Percentiles rank a stretch among this genome's conserved stretches.
Conservation (phyloP, 2,113 vertebrate species). For the Parotia lawesii region DNA sequence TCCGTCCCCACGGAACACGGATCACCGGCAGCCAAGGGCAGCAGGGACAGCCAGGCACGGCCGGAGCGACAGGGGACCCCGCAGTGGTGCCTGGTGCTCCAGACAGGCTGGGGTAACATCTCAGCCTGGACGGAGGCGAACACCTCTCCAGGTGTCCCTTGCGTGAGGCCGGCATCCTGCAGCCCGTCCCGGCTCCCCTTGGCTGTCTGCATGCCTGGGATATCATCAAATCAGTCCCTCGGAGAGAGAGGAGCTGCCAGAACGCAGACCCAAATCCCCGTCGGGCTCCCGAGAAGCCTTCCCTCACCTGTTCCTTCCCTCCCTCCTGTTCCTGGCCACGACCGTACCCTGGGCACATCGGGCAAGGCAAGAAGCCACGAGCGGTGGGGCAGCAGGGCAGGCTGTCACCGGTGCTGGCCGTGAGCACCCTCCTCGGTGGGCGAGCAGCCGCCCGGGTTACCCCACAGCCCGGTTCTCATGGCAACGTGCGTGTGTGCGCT, state of each 20-base stretch:
- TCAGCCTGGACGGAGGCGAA: not conserved
- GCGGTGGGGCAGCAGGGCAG: accelerated
- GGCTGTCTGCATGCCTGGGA: not conserved
- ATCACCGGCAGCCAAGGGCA: not conserved
- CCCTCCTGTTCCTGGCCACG: not conserved
- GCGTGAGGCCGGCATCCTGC: not conserved
- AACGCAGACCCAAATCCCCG: not conserved
- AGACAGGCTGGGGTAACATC: not conserved
- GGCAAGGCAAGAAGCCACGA: not conserved
- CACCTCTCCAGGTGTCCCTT: not conserved
- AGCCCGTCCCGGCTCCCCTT: not conserved
- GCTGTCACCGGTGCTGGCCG: accelerated
- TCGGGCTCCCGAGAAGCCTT: not conserved
- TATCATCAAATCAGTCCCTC: not conserved
- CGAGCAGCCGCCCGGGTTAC: accelerated
- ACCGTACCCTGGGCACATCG: accelerated
- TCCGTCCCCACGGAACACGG: not conserved
- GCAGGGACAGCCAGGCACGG: not conserved
- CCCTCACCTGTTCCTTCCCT: not conserved
- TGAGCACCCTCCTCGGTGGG: not conserved
- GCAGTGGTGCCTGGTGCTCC: accelerated
- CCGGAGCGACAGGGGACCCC: accelerated
- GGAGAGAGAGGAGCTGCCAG: not conserved
- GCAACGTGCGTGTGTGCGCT: not conserved
- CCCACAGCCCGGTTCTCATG: accelerated